phyloP scores from a whole-genome alignment of 2,888 invertebrate genomes.

The Ligdia adustata region DNA sequence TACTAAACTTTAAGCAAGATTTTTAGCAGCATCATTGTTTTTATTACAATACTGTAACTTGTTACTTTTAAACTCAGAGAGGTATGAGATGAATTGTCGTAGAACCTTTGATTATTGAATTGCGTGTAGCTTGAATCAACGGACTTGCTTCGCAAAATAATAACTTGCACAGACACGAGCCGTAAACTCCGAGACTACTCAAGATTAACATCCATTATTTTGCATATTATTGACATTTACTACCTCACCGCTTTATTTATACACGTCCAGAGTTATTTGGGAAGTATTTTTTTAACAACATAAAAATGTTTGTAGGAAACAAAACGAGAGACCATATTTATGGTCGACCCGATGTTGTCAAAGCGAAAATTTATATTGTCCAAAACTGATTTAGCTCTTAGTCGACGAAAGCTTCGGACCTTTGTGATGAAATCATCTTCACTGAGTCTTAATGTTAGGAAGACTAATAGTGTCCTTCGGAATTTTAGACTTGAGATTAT shows the following conservation, averaged over 20 bases:
- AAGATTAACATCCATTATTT: conserved; percentile 82
- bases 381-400: conserved; percentile 67
- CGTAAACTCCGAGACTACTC: conserved; percentile 37
- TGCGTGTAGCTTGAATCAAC: too few relatives aligned
- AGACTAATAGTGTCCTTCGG: conserved; percentile 30
- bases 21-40: too few relatives aligned
- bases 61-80: too few relatives aligned
- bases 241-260: conserved; percentile 80
- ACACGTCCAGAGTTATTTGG: conserved; percentile 75
- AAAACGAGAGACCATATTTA: conserved; percentile 76
- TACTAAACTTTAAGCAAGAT: too few relatives aligned
- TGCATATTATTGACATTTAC: conserved; percentile 83
- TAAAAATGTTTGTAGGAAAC: conserved; percentile 79
- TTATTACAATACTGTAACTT: too few relatives aligned
- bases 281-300: conserved; percentile 80
- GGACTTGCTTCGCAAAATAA: too few relatives aligned
- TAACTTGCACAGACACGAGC: too few relatives aligned
- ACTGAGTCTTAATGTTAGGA: conserved; percentile 43
- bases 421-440: conserved; percentile 60
- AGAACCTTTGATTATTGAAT: too few relatives aligned
- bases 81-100: too few relatives aligned
- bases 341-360: conserved; percentile 77
- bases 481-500: too few relatives aligned
- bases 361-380: conserved; percentile 77
- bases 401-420: conserved; percentile 60